Evolutionary conservation across 1,140 invertebrate species (phyloP), one percentile per base, ranked within the genome.

Genomic region (Bombus breviceps): DNA sequence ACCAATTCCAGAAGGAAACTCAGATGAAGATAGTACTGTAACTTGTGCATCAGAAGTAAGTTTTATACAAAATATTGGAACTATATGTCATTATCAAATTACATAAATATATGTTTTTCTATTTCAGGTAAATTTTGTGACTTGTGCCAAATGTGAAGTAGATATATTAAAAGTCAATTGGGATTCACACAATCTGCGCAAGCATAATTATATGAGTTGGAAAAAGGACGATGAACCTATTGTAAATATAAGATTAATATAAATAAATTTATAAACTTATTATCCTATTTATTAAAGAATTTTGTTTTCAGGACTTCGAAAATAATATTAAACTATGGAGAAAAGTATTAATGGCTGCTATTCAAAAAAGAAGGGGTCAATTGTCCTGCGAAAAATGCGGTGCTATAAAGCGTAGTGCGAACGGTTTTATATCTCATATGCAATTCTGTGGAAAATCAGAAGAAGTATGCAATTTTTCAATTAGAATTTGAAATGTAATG

Each of bases 401-500:
- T 4, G 77, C 76, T 53, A 81, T 81, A 8, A 96, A 96, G 86
- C 95, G 95, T 4, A 97, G 97, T 59, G 95, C 94, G 0, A 76
- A 95, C 13, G 97, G 97, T 32, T 97, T 96, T 88, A 94, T 96
- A 68, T 97, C 97, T 1, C 97, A 97, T 92, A 93, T 96, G 43
- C 92, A 95, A 43, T 95, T 96, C 83, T 97, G 97, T 91, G 96
- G 96, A 43, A 97, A 96, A 93, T 92, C 95, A 8, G 95, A 95
- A 37, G 94, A 96, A 92, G 96, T 96, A 92, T 89, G 85, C 15
- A 76, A 68, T 68, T 47, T 3, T 80, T 39, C 10, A 9, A 28
- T 57, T 9, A 5, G 25, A 71, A 34, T 71, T 39, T 62, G 4
- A 62, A 59, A 57, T 22, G 0, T 10, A 39, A 32, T 53, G 1